Evolutionary conservation across 2,888 invertebrate genomes (phyloP), one percentile per base, ranked within the genome.

Genomic region (Unio delphinus): DNA sequence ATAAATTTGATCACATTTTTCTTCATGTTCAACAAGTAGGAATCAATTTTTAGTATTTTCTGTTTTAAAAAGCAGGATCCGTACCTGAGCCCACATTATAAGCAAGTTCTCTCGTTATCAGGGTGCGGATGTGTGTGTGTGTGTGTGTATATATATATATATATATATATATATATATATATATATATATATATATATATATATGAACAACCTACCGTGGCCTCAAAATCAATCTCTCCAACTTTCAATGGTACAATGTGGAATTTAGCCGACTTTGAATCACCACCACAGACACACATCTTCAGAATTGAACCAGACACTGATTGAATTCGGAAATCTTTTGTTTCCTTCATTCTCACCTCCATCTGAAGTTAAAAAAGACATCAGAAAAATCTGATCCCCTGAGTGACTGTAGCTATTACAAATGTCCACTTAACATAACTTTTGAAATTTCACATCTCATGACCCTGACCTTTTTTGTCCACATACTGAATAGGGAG

Each of bases 151-250:
- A 64, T 54, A 20, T 45, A 4, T 5, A n/a, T 54, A 3, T 4
- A 34, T 4, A 64, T n/a, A 55, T 20, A 8, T 6, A 4, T 5
- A 61, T 2, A n/a, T 34, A 64, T 54, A 20, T 45, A 4, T 5
- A n/a, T 54, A 3, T 4, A 34, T 4, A 64, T n/a, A 55, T 20
- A 8, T 6, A 4, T 5, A 61, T 2, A 28, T 8, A 17, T 26
- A 8, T 18, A 23, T 26, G n/a, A n/a, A 64, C 18, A n/a, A 73
- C 82, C 72, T 74, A 87, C 89, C 72, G 70, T 75, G 11, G 87
- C 85, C 61, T 81, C 82, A 54, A 93, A 88, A 75, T 92, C 92
- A 7, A 92, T 87, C n/a, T 90, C 87, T 15, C 92, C 92, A 3
- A 92, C 78, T 5, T 78, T 75, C 6, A 70, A 78, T 6, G 89